Conservation (phyloP, 1,140 invertebrate species). For the Marisa cornuarietis region DNA sequence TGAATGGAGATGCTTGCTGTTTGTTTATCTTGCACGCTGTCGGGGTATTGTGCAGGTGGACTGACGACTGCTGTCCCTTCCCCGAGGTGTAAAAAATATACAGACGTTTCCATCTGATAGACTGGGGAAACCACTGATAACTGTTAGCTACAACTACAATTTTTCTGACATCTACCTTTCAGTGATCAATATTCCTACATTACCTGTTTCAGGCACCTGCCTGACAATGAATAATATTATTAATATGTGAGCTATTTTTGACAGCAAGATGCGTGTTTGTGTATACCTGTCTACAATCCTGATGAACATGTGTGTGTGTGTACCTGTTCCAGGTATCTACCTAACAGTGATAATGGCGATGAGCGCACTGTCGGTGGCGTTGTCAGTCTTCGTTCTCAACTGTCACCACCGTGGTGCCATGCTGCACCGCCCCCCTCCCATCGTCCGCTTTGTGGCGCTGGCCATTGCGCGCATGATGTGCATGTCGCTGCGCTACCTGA, state of each 20-base stretch:
- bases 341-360: constrained; percentile 66
- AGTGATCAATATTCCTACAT: not conserved
- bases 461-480: constrained; percentile 42
- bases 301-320: not conserved
- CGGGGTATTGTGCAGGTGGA: too few relatives aligned
- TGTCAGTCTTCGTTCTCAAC: constrained; percentile 65
- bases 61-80: too few relatives aligned
- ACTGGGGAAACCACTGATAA: too few relatives aligned
- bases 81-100: too few relatives aligned
- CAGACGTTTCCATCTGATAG: too few relatives aligned
- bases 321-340: constrained; percentile 61
- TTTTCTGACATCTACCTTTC: not conserved
- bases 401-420: constrained; percentile 58
- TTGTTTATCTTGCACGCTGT: too few relatives aligned
- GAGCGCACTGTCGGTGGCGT: constrained; percentile 64
- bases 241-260: not conserved
- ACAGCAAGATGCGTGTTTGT: not conserved
- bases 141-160: not conserved
- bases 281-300: not conserved
- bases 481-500: constrained; percentile 36
- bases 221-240: not conserved
- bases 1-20: too few relatives aligned
- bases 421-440: constrained; percentile 46
- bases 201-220: not conserved
- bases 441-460: constrained; percentile 37